Conservation (phyloP, 1,140 invertebrate species). For the Capitella teleta region DNA sequence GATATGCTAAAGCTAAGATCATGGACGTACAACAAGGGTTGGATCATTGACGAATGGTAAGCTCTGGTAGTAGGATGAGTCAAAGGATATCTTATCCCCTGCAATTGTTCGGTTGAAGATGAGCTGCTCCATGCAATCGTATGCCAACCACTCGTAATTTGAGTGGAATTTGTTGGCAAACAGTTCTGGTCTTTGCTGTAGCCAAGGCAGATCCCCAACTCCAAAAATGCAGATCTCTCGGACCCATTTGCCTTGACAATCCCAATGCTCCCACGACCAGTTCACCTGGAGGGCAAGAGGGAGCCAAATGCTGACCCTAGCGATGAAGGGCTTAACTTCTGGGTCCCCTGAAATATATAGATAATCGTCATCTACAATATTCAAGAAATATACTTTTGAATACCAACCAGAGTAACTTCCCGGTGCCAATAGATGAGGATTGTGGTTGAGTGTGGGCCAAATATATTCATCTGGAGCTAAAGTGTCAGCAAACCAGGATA, state of each 20-base stretch:
- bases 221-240: constrained; percentile 26
- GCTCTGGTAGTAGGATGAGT: constrained; percentile 6
- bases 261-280: constrained; percentile 15
- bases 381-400: not conserved
- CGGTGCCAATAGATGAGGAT: constrained; percentile 13
- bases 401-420: constrained; percentile 11
- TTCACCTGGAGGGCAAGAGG: not conserved
- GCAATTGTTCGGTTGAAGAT: not conserved
- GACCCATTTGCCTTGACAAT: constrained; percentile 8
- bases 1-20: no score
- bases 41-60: constrained; percentile 8
- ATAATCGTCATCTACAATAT: not conserved
- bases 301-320: constrained; percentile 5
- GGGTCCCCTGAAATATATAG: constrained; percentile 4
- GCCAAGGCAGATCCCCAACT: constrained; percentile 20
- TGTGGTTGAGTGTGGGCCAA: constrained; percentile 17
- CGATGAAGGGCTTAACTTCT: constrained; percentile 10
- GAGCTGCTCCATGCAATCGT: constrained; percentile 27
- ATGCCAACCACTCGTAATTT: constrained; percentile 19
- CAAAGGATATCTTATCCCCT: not conserved
- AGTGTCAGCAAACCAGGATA: constrained; percentile 9
- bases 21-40: no score
- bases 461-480: constrained; percentile 10
- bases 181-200: constrained; percentile 17
- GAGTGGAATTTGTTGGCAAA: constrained; percentile 37